Evolutionary conservation across 2,113 vertebrate species (phyloP).

Genomic region (Grantiella picta): DNA sequence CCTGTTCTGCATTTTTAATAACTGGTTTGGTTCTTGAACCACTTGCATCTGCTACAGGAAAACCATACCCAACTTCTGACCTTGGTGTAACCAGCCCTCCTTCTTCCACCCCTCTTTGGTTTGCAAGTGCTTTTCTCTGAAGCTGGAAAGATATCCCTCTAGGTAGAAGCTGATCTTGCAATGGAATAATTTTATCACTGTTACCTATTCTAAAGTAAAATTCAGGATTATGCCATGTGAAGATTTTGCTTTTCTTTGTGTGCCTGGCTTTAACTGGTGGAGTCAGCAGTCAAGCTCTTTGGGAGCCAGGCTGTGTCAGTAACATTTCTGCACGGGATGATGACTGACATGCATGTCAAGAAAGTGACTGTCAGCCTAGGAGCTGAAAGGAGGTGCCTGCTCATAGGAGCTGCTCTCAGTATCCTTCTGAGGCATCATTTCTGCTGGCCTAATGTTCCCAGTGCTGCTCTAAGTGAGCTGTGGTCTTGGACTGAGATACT

Average conservation of each 20-base stretch:
- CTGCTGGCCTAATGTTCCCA: background rate
- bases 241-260: background rate
- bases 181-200: background rate
- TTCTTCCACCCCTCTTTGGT: background rate
- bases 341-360: background rate
- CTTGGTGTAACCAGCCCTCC: background rate
- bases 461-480: background rate
- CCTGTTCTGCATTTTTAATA: background rate
- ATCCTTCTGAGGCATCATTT: background rate
- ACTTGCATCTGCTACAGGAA: background rate
- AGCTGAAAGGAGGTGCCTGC: background rate
- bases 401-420: background rate
- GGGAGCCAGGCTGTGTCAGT: background rate
- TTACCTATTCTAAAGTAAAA: background rate
- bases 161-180: background rate
- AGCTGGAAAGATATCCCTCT: background rate
- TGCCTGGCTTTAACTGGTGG: background rate
- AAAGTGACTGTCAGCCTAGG: background rate
- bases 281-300: background rate
- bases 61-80: background rate
- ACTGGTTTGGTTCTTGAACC: background rate
- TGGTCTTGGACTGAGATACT: background rate
- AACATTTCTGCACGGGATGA: background rate
- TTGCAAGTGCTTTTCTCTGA: background rate
- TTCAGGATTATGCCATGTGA: background rate